phyloP scores from a whole-genome alignment of 2,888 invertebrate species.

The Phortica magna region DNA sequence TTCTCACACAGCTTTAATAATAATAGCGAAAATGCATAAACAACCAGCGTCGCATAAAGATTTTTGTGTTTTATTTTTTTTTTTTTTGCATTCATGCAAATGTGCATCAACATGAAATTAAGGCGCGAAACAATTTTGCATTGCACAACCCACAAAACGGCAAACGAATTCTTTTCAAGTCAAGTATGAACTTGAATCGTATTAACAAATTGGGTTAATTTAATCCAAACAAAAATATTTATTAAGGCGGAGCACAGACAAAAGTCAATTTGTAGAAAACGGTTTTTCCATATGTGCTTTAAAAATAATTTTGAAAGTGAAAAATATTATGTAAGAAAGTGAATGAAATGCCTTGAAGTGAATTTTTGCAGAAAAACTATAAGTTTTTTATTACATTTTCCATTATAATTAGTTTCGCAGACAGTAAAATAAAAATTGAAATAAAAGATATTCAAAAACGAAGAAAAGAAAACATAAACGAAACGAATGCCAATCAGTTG shows the following conservation, averaged over 20 bases:
- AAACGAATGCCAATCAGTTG: conserved; percentile 12
- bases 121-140: conserved; percentile 65
- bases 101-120: conserved; percentile 44
- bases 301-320: not conserved
- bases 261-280: not conserved
- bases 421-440: not conserved
- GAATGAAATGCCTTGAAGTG: conserved; percentile 1
- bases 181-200: conserved; percentile 61
- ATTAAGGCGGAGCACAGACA: not conserved
- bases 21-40: conserved; percentile 50
- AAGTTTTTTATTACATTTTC: not conserved
- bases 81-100: conserved; percentile 40
- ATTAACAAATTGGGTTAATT: conserved; percentile 58
- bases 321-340: not conserved
- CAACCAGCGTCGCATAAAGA: conserved; percentile 30
- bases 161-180: not conserved
- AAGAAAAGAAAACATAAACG: not conserved
- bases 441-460: not conserved
- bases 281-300: not conserved
- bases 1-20: conserved; percentile 48
- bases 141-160: conserved; percentile 54
- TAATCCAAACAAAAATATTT: not conserved
- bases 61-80: conserved; percentile 20
- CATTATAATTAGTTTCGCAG: conserved; percentile 27
- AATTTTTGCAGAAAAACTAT: not conserved